These are phyloP conservation scores for Turritopsis rubra DNA, from an alignment of 30 jellyfish, hydroid and myxozoan genomes.

Conservation along the genomic window DNA sequence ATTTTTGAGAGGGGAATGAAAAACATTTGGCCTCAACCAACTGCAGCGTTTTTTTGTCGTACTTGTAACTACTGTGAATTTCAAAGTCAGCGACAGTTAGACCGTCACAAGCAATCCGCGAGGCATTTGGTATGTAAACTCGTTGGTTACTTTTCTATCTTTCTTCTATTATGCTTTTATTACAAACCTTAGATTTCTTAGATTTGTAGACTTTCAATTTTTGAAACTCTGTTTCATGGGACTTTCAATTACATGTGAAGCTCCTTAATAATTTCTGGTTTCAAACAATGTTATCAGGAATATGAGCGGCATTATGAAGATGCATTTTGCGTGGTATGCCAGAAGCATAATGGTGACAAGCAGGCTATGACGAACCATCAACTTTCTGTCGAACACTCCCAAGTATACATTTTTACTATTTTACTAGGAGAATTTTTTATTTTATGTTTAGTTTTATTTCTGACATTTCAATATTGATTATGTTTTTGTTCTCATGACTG, in stretches of 20 bases:
- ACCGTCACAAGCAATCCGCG: not conserved
- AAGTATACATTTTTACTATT: not conserved
- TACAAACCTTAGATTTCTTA: too few relatives aligned
- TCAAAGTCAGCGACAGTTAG: not conserved
- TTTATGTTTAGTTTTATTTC: too few relatives aligned
- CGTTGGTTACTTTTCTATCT: too few relatives aligned
- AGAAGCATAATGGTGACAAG: not conserved
- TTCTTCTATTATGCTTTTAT: too few relatives aligned
- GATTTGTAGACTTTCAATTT: too few relatives aligned
- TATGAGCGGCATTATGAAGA: conserved; percentile 1
- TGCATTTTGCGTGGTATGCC: conserved; percentile 1
- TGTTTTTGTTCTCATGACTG: too few relatives aligned
- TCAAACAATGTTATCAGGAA: not conserved
- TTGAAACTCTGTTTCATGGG: too few relatives aligned
- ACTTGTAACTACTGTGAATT: not conserved
- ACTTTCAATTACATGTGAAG: not conserved
- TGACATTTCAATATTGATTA: too few relatives aligned
- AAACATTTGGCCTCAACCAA: conserved; percentile 9
- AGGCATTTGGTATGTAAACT: not conserved
- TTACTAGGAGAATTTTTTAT: not conserved
- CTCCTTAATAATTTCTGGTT: not conserved
- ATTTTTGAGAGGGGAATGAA: not conserved
- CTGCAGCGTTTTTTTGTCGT: not conserved
- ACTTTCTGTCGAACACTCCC: not conserved
- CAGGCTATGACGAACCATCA: not conserved